These are phyloP conservation scores for Hydraecia micacea DNA, from an alignment of 2,888 invertebrate genomes.

Conservation along the genomic window DNA sequence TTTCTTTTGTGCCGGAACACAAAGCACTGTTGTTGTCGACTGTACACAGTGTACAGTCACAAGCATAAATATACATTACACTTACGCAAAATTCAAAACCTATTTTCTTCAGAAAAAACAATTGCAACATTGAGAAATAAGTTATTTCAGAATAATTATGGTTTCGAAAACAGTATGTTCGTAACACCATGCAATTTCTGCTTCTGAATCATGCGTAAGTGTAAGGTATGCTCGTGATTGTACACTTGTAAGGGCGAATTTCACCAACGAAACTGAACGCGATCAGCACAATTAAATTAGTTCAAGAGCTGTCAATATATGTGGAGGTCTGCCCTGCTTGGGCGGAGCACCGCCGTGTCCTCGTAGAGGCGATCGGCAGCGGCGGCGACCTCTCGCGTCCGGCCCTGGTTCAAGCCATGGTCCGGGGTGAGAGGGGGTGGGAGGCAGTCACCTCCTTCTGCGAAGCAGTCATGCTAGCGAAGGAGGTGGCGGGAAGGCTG, in stretches of 20 bases:
- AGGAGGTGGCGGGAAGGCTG: no score
- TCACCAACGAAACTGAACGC: not conserved
- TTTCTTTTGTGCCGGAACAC: no score
- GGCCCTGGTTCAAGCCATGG: no score
- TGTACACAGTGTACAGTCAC: constrained; percentile 11
- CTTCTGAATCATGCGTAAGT: not conserved
- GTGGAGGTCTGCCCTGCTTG: no score
- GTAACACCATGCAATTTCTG: not conserved
- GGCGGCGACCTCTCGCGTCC: no score
- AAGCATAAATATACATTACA: not conserved
- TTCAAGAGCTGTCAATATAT: not conserved
- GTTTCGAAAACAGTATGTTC: not conserved
- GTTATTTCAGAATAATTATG: not conserved
- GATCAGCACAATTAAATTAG: not conserved
- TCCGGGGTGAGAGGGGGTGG: no score
- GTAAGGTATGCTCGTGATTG: not conserved
- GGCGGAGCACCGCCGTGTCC: no score
- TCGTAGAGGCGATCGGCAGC: no score
- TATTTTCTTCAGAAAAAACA: not conserved
- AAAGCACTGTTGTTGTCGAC: not conserved
- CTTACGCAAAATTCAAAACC: not conserved
- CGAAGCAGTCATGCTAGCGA: no score
- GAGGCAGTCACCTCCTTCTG: no score
- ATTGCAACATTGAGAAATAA: not conserved
- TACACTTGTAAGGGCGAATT: not conserved